phyloP scores from a whole-genome alignment of 2,888 invertebrate species.

The Mesoligia furuncula region DNA sequence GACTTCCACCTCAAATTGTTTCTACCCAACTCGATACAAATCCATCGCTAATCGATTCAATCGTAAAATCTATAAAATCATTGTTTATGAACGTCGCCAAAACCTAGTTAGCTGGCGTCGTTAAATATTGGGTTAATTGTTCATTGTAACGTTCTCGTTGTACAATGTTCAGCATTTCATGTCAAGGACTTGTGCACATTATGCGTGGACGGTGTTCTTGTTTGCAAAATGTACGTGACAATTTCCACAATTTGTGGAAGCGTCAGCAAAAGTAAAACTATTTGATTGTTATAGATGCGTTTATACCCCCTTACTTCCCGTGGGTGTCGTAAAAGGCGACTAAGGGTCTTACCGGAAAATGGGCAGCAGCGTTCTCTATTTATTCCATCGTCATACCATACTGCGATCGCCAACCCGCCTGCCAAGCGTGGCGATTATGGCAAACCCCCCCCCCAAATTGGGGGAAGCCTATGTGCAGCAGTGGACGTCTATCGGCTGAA shows the following conservation, averaged over 20 bases:
- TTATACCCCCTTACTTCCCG: too few species aligned
- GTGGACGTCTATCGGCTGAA: too few species aligned
- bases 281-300: neutral
- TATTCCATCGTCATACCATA: too few species aligned
- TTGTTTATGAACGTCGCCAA: slow-evolving; percentile 50
- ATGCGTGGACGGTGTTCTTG: neutral
- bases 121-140: slow-evolving; percentile 64
- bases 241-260: neutral
- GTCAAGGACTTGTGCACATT: slow-evolving; percentile 55
- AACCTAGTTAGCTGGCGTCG: slow-evolving; percentile 37
- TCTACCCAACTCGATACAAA: neutral
- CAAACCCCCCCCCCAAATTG: too few species aligned
- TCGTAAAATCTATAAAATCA: slow-evolving; percentile 33
- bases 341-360: too few species aligned
- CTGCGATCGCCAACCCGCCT: too few species aligned
- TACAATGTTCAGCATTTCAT: slow-evolving; percentile 44
- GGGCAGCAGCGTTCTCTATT: too few species aligned
- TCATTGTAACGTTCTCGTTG: slow-evolving; percentile 50
- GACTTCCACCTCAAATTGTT: neutral
- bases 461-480: too few species aligned
- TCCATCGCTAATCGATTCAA: slow-evolving; percentile 24
- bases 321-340: too few species aligned
- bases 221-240: slow-evolving; percentile 21
- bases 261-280: too few species aligned
- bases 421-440: too few species aligned